These are phyloP conservation scores for Tetranychus truncatus DNA, from an alignment of 2,888 invertebrate species.

Conservation along the genomic window DNA sequence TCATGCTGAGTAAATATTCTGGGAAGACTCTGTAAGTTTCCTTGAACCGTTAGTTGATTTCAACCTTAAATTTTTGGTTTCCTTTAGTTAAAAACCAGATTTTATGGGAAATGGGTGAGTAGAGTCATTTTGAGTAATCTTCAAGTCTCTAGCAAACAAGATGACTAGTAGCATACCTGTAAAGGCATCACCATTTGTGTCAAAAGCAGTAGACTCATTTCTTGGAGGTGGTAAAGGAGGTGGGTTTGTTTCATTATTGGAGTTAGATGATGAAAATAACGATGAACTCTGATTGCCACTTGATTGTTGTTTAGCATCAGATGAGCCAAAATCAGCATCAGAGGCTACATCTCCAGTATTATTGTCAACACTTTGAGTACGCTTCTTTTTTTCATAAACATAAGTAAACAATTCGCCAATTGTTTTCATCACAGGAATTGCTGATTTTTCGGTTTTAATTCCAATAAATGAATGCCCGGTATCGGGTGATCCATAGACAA, in stretches of 20 bases:
- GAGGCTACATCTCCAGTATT: neutral
- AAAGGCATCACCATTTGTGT: neutral
- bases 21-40: too few species aligned
- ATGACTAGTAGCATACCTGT: neutral
- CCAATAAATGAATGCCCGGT: constrained; percentile 81
- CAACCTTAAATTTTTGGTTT: too few species aligned
- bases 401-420: constrained; percentile 14
- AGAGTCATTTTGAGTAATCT: neutral
- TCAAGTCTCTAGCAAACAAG: neutral
- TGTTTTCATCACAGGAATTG: constrained; percentile 13
- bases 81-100: too few species aligned
- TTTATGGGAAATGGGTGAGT: neutral
- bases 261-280: neutral
- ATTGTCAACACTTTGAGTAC: neutral
- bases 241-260: neutral
- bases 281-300: neutral
- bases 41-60: too few species aligned
- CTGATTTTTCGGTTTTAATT: constrained; percentile 90
- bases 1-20: too few species aligned
- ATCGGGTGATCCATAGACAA: constrained; percentile 87
- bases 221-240: neutral
- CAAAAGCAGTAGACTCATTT: neutral
- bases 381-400: constrained; percentile 14
- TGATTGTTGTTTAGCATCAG: neutral
- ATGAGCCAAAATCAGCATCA: neutral